Conservation (phyloP, 2,888 invertebrate genomes). For the Platycheirus albimanus region DNA sequence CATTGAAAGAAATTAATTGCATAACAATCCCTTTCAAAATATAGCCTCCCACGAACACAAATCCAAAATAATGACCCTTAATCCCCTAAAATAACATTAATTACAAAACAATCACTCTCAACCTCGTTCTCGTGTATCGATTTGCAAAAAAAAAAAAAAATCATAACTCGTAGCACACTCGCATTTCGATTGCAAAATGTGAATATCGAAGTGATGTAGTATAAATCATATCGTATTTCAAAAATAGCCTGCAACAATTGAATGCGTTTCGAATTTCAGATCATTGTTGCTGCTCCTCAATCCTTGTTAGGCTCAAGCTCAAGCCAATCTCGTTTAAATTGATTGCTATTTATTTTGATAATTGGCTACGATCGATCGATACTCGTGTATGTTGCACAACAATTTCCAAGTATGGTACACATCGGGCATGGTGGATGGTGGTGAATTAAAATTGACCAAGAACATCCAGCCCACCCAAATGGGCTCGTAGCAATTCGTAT, state of each 20-base stretch:
- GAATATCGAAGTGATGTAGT: slow-evolving; percentile 41
- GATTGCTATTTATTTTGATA: slow-evolving; percentile 79
- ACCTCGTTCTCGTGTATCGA: slow-evolving; percentile 13
- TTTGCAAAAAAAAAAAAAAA: slow-evolving; percentile 43
- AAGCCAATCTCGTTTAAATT: slow-evolving; percentile 76
- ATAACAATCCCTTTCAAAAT: slow-evolving; percentile 19
- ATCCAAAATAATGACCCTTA: slow-evolving; percentile 39
- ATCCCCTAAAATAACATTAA: slow-evolving; percentile 67
- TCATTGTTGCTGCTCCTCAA: slow-evolving; percentile 54
- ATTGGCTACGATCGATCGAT: slow-evolving; percentile 77
- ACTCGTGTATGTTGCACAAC: slow-evolving; percentile 49
- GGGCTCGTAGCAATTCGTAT: slow-evolving; percentile 76
- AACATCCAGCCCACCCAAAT: slow-evolving; percentile 78
- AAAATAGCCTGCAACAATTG: slow-evolving; percentile 74
- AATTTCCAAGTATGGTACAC: not conserved
- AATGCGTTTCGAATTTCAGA: slow-evolving; percentile 77
- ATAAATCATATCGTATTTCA: slow-evolving; percentile 72
- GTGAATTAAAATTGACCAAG: slow-evolving; percentile 47
- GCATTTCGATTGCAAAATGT: slow-evolving; percentile 13
- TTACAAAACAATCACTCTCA: slow-evolving; percentile 54
- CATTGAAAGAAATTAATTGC: slow-evolving; percentile 40
- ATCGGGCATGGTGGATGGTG: too few relatives aligned
- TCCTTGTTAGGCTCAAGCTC: slow-evolving; percentile 61
- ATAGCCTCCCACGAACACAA: slow-evolving; percentile 45
- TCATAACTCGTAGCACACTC: slow-evolving; percentile 20